Evolutionary conservation across 2,888 invertebrate genomes (phyloP).

Genomic region (Trissonchulus latispiculum): DNA sequence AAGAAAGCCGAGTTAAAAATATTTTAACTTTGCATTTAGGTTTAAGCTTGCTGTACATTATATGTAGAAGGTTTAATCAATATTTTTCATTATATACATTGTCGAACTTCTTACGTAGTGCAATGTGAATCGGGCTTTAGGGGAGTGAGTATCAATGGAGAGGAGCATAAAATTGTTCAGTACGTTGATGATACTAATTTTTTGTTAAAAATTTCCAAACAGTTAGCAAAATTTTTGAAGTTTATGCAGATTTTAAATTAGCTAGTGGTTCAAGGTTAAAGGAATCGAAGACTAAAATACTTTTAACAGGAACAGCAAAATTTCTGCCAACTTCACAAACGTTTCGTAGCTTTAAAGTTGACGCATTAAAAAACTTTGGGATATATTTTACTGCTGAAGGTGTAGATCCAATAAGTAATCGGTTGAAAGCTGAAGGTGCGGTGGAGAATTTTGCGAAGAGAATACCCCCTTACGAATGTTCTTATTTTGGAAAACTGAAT

Average conservation of each 20-base stretch:
- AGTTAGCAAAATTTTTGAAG: background rate
- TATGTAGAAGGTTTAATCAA: no score
- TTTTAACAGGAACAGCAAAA: background rate
- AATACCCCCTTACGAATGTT: background rate
- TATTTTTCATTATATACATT: no score
- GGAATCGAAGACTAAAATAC: background rate
- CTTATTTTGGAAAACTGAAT: background rate
- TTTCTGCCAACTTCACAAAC: background rate
- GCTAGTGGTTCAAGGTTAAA: slow-evolving; percentile 1
- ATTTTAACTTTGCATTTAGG: no score
- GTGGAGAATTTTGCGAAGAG: background rate
- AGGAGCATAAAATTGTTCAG: background rate
- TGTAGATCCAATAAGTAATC: background rate
- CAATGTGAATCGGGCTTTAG: no score
- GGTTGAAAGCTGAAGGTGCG: background rate
- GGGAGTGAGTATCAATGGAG: background rate
- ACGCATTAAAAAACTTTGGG: background rate
- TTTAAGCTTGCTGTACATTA: no score
- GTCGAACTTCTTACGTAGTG: no score
- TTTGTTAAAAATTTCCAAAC: background rate
- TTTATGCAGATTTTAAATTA: background rate
- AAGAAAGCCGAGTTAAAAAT: no score
- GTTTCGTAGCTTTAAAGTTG: background rate
- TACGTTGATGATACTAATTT: slow-evolving; percentile 12
- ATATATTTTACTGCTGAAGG: background rate